Conservation (phyloP, 2,888 invertebrate genomes). For the Aphidius colemani region DNA sequence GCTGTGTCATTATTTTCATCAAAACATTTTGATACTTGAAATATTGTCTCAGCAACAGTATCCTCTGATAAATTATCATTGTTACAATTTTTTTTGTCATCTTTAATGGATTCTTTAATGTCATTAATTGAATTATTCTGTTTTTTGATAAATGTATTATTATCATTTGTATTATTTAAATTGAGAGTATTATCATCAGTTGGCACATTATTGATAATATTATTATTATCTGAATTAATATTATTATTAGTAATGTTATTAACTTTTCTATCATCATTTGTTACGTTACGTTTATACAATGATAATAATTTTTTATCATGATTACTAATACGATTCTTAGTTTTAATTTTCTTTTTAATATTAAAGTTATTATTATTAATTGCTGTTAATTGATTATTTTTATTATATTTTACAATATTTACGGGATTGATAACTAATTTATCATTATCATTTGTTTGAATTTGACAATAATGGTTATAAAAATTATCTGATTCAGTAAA, state of each 20-base stretch:
- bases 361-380: too few relatives aligned
- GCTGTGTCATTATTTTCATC: slow-evolving; percentile 26
- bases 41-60: slow-evolving; percentile 53
- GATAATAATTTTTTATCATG: slow-evolving; percentile 23
- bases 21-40: slow-evolving; percentile 50
- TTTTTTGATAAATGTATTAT: slow-evolving; percentile 8
- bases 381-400: too few relatives aligned
- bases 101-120: neutral
- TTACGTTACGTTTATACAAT: slow-evolving; percentile 40
- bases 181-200: too few relatives aligned
- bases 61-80: slow-evolving; percentile 36
- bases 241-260: neutral
- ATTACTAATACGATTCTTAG: slow-evolving; percentile 2
- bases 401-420: too few relatives aligned
- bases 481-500: slow-evolving; percentile 79
- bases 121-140: slow-evolving; percentile 8
- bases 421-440: too few relatives aligned
- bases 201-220: too few relatives aligned
- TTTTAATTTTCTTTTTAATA: too few relatives aligned
- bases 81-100: slow-evolving; percentile 44
- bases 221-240: too few relatives aligned
- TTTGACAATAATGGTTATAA: slow-evolving; percentile 72
- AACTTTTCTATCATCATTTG: slow-evolving; percentile 60
- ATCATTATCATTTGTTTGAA: slow-evolving; percentile 21
- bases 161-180: too few relatives aligned